A percentile compares a stretch with the other conserved stretches of the same genome.
Conservation (phyloP, 2,797 vertebrate genomes). For the Apodemus agrarius region DNA sequence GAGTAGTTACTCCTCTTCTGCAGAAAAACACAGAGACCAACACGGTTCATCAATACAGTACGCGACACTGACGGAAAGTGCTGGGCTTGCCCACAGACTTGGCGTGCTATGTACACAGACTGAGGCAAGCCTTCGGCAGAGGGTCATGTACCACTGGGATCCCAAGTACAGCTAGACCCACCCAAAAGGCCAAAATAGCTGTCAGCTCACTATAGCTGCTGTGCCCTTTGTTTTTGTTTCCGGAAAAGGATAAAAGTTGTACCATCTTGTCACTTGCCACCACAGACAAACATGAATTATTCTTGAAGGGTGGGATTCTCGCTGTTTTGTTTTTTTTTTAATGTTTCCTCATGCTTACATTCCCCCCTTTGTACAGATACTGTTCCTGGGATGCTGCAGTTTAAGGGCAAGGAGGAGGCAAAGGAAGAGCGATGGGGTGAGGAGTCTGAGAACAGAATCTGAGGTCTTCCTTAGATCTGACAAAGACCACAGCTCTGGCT, state of each 20-base stretch:
- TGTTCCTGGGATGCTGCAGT: conserved; percentile 50
- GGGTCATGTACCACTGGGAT: conserved; percentile 88
- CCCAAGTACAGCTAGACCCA: conserved; percentile 85
- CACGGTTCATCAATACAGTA: conserved; percentile 87
- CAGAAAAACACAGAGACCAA: conserved; percentile 90
- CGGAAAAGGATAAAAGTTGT: conserved; percentile 80
- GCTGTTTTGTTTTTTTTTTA: neutral
- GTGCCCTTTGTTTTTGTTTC: conserved; percentile 66
- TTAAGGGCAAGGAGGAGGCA: neutral
- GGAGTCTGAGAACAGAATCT: neutral
- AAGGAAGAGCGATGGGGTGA: neutral
- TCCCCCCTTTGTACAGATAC: conserved; percentile 37
- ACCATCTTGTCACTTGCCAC: conserved; percentile 83
- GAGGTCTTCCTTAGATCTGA: conserved; percentile 17
- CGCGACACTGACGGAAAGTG: conserved; percentile 87
- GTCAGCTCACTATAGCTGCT: conserved; percentile 67
- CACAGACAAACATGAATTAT: conserved; percentile 56
- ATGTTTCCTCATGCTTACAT: neutral
- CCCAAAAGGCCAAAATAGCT: conserved; percentile 20
- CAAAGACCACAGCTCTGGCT: neutral
- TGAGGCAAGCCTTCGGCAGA: conserved; percentile 77
- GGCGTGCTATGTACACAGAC: conserved; percentile 81
- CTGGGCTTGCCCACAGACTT: conserved; percentile 76
- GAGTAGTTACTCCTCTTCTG: conserved; percentile 90
- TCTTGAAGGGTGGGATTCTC: conserved; percentile 52